Base-by-base conservation (phyloP, 2,113 vertebrate genomes). In the Cariama cristata region DNA sequence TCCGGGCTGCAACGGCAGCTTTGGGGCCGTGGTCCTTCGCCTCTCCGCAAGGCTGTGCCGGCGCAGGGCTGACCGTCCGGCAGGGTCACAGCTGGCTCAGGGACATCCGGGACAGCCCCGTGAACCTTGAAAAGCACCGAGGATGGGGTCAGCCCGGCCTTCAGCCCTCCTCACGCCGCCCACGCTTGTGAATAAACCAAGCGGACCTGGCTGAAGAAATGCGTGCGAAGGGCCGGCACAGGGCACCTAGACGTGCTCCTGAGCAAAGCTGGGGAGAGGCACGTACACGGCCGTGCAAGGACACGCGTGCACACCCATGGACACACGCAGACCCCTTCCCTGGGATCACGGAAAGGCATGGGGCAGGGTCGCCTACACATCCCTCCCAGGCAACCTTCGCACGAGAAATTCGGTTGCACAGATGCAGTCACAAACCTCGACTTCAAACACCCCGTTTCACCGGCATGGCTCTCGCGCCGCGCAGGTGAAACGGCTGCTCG, bases 391-490 rank as follows among this genome's bases (percentile, higher is more conserved):
- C 60, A 69, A 42, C 82, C 50, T 17, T 14, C 0, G 3, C n/a
- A 30, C 2, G 28, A 87, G 90, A 88, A 90, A 68, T 95, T 88
- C 94, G 5, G 95, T 94, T 95, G 90, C 87, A 86, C 94, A 89
- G 94, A 91, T 75, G 93, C n/a, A 59, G 87, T n/a, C 47, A 13
- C 67, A 67, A 17, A 79, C 40, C 11, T 42, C 1, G 11, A 92
- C 91, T 86, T 96, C 91, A 96, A 96, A 95, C 33, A 0, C 21
- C 14, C 12, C 3, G 4, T 38, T 9, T 4, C 21, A 4, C n/a
- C 16, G 3, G 40, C 13, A 0, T 2, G 75, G 89, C 76, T 75
- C 64, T 58, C 15, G 21, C 5, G 2, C 64, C 0, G 14, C 1
- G 71, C 93, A 90, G 95, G 93, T 94, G 89, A 22, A 73, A 79